Percentiles rank a stretch among this genome's conserved stretches.
Evolutionary conservation across 2,113 vertebrate species (phyloP).

Genomic region (Anarhynchus alexandrinus): DNA sequence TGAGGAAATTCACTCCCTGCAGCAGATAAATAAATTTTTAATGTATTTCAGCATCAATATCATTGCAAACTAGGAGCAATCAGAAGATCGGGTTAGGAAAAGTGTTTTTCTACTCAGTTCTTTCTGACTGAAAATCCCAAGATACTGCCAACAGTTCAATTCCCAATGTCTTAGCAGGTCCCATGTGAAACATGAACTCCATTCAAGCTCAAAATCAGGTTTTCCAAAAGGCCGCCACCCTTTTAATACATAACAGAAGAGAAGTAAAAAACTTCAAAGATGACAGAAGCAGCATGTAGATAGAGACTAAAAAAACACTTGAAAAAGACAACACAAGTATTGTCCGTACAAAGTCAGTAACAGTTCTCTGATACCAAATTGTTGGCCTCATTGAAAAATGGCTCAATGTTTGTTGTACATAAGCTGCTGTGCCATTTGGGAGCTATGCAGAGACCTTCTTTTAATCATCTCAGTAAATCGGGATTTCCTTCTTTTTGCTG

Average conservation of each 20-base stretch:
- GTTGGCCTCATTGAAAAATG: background rate
- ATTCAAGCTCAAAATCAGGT: background rate
- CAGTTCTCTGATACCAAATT: background rate
- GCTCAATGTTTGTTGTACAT: background rate
- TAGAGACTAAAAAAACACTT: background rate
- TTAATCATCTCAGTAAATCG: background rate
- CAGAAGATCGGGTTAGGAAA: background rate
- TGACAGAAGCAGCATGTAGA: background rate
- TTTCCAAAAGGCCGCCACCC: background rate
- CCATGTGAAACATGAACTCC: background rate
- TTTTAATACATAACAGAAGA: background rate
- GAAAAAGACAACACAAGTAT: background rate
- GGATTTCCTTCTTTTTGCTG: background rate
- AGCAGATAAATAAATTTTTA: background rate
- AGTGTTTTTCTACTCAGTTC: background rate
- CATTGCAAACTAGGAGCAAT: background rate
- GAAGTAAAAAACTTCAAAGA: background rate
- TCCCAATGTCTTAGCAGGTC: background rate
- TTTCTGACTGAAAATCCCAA: background rate
- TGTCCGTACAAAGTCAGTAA: background rate
- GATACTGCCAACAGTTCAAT: background rate
- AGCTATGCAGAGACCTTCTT: background rate
- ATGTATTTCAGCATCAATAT: background rate
- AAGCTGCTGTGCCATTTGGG: background rate
- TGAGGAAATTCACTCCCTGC: background rate